Evolutionary conservation across 2,113 vertebrate genomes (phyloP), one percentile per base, ranked within the genome.

Genomic region (Xiphophorus maculatus): DNA sequence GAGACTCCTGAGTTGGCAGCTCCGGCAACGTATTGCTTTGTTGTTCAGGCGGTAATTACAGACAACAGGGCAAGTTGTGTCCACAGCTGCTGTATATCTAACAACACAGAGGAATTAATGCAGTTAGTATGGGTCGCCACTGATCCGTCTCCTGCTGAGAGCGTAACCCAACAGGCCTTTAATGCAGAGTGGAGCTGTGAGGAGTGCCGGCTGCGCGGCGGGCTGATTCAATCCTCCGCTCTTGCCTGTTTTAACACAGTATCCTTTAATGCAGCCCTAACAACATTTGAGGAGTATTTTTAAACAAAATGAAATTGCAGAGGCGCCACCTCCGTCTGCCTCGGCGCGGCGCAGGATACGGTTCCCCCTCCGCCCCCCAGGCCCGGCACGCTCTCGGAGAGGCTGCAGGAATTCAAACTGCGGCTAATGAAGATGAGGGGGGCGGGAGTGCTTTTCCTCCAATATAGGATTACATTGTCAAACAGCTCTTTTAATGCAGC

Each of bases 281-380:
- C 97, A 95, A 95, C 96, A 96, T 99, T 98, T 97, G 94, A 94
- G 95, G 95, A 95, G 94, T 97, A 97, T 98, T 97, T 98, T 98
- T 97, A 96, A 96, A 97, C 95, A 92, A 96, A 98, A 98, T 98
- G 95, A 95, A 97, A 98, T 98, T 97, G 96, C 89, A 44, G 82
- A 94, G 98, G 96, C 96, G 96, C 97, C 97, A 96, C 92, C 93
- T 94, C 89, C 75, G 94, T 94, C 94, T 95, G 89, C 91, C 93
- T 91, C 85, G 87, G 92, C 92, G 93, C 91, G 91, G 93, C 88
- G 42, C 90, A 87, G 95, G 94, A 94, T 95, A 95, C 90, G 80
- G 93, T 95, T 97, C 94, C 95, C 89, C 82, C 35, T 37, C 35
- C 10, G 11, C 10, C 10, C 2, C 35, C 35, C 2, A 11, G 71